A percentile compares a stretch with the other conserved stretches of the same genome.
These are phyloP conservation scores for Noctua janthina DNA, from an alignment of 2,888 invertebrate genomes.

Conservation along the genomic window DNA sequence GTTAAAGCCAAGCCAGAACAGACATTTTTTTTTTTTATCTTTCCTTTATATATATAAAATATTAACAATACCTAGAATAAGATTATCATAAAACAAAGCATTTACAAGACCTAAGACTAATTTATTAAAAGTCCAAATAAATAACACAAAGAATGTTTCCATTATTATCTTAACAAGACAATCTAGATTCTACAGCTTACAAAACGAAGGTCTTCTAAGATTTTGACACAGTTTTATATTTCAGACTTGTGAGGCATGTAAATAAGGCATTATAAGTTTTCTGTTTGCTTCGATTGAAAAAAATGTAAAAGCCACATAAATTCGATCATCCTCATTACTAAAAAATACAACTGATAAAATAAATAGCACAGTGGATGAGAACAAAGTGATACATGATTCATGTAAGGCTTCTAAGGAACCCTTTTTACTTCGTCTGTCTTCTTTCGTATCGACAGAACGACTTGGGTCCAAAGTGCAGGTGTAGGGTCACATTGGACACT, in stretches of 20 bases:
- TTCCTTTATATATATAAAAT: too few relatives aligned
- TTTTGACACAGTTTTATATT: conserved; percentile 24
- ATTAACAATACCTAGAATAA: neutral
- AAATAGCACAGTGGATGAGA: neutral
- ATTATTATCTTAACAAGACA: conserved; percentile 2
- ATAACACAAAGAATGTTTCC: conserved; percentile 11
- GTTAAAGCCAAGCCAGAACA: neutral
- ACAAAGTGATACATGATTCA: neutral
- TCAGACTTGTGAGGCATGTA: conserved; percentile 3
- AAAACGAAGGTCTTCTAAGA: conserved; percentile 11
- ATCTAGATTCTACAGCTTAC: conserved; percentile 8
- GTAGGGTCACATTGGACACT: neutral
- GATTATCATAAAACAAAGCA: neutral
- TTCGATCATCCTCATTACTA: conserved; percentile 3
- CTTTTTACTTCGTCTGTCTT: neutral
- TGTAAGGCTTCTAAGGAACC: neutral
- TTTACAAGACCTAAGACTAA: neutral
- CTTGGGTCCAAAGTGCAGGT: neutral
- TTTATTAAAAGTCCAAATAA: conserved; percentile 16
- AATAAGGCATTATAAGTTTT: conserved; percentile 12
- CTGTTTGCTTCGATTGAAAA: conserved; percentile 4
- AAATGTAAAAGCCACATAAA: conserved; percentile 1
- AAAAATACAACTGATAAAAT: conserved; percentile 1
- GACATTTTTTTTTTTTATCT: too few relatives aligned
- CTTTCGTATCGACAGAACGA: neutral